Evolutionary conservation across 2,113 vertebrate genomes (phyloP).

Genomic region (Dasypus novemcinctus): DNA sequence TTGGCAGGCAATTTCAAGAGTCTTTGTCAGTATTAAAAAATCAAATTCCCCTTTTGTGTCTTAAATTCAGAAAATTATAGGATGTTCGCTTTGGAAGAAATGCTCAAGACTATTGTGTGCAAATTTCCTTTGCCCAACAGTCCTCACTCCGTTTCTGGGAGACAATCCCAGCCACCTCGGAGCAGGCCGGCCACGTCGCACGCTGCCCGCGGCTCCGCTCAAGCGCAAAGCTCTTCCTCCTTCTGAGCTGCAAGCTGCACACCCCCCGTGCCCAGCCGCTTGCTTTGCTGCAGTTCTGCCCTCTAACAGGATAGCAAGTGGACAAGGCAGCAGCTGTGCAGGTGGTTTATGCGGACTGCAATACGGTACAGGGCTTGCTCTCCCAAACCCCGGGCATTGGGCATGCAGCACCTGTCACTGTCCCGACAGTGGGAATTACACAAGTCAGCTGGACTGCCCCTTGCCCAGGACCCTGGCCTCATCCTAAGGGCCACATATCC

Average conservation of each 20-base stretch:
- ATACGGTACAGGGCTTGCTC: too few relatives aligned
- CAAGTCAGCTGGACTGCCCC: accelerated
- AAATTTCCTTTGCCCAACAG: background rate
- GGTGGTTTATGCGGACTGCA: background rate
- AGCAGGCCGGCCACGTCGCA: background rate
- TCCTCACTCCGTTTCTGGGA: accelerated
- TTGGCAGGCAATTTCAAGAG: background rate
- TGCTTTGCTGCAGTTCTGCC: background rate
- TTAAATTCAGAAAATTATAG: background rate
- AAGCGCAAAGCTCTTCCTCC: background rate
- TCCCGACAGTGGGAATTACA: background rate
- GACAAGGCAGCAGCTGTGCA: background rate
- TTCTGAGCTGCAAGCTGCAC: too few relatives aligned
- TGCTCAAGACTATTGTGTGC: background rate
- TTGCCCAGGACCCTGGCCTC: accelerated
- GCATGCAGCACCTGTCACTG: background rate
- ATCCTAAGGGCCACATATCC: too few relatives aligned
- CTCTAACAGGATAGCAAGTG: background rate
- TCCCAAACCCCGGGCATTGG: accelerated
- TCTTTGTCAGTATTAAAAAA: background rate
- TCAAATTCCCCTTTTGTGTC: background rate
- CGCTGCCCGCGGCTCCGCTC: too few relatives aligned
- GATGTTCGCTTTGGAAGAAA: background rate
- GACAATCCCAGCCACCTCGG: background rate
- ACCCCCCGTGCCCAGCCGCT: background rate